phyloP scores from a whole-genome alignment of 2,797 vertebrate genomes.

The Lophotriccus pileatus region DNA sequence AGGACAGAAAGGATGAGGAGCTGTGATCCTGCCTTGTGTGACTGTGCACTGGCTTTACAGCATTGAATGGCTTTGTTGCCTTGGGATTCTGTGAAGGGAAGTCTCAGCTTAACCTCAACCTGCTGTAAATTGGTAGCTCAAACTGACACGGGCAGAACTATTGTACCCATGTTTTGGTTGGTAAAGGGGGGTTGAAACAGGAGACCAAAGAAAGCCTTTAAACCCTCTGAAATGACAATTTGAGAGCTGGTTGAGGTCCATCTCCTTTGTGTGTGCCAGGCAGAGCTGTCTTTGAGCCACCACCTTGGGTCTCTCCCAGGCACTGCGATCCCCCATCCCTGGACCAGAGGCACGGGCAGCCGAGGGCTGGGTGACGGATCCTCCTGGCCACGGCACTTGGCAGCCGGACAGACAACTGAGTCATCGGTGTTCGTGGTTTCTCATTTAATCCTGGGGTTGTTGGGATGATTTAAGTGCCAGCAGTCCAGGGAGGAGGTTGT shows the following conservation, averaged over 20 bases:
- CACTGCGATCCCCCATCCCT: fast-evolving
- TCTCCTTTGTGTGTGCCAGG: not conserved
- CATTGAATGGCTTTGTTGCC: not conserved
- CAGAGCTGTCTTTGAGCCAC: not conserved
- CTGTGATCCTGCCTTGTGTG: not conserved
- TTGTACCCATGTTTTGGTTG: fast-evolving
- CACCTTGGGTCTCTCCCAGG: not conserved
- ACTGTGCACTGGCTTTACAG: not conserved
- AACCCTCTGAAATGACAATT: not conserved
- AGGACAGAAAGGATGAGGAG: not conserved
- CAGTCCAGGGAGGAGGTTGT: not conserved
- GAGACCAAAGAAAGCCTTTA: not conserved
- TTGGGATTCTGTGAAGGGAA: not conserved
- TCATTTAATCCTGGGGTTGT: constrained; percentile 6
- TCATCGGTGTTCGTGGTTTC: constrained; percentile 24
- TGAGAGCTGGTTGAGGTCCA: not conserved
- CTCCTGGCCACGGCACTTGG: constrained; percentile 19
- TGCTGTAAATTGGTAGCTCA: not conserved
- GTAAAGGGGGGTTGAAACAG: not conserved
- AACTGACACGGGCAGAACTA: not conserved
- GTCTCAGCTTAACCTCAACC: not conserved
- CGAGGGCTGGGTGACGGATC: not conserved
- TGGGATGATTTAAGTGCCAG: constrained; percentile 8
- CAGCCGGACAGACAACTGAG: constrained; percentile 38
- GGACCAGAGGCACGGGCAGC: not conserved